Percentiles rank a stretch among this genome's conserved stretches.
Conservation (phyloP, 2,113 vertebrate species). For the Cynopterus brachyotis region DNA sequence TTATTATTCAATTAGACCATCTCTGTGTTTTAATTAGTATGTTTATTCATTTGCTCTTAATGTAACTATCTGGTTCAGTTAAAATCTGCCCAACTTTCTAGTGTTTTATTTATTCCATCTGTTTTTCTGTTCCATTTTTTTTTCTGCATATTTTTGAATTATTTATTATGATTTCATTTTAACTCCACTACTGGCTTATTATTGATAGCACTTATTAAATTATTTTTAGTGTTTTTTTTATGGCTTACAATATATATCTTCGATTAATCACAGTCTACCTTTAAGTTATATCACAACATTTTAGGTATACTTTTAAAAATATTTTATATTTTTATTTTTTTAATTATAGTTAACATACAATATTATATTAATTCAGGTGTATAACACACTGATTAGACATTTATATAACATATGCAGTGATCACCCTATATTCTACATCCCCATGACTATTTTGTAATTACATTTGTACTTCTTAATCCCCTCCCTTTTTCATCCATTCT, state of each 20-base stretch:
- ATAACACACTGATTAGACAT: too few relatives aligned
- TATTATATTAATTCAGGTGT: too few relatives aligned
- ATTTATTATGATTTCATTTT: not conserved
- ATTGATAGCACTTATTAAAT: not conserved
- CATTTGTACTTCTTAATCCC: too few relatives aligned
- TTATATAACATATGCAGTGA: too few relatives aligned
- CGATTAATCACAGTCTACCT: not conserved
- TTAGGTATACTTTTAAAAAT: not conserved
- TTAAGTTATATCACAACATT: not conserved
- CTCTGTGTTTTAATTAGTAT: not conserved
- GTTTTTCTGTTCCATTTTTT: not conserved
- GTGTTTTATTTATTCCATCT: not conserved
- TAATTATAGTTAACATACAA: too few relatives aligned
- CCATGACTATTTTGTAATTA: too few relatives aligned
- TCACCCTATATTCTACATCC: too few relatives aligned
- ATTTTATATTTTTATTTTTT: not conserved
- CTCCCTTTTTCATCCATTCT: too few relatives aligned
- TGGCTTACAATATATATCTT: not conserved
- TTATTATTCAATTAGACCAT: not conserved
- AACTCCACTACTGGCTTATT: not conserved
- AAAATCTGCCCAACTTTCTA: not conserved
- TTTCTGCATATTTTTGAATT: not conserved
- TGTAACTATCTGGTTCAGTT: not conserved
- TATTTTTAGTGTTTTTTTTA: not conserved
- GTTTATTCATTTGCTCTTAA: not conserved